Evolutionary conservation across 2,888 invertebrate genomes (phyloP), one percentile per base, ranked within the genome.

Genomic region (Bombylius discolor): DNA sequence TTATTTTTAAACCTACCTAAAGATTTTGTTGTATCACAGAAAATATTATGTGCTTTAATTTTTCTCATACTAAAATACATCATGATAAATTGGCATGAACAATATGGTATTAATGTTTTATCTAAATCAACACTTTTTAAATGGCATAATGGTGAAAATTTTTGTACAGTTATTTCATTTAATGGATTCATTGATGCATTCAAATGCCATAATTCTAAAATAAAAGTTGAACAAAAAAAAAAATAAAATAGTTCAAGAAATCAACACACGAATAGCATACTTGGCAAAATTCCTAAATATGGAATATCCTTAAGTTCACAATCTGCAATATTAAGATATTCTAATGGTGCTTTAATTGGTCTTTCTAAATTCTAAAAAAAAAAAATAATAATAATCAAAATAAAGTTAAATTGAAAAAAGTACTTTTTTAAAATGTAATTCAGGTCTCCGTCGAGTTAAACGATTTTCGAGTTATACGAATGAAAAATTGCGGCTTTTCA

Each of bases 161-260:
- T 78, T 34, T 75, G 70, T 5, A 80, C 73, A 5, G 62, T 63
- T 36, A 72, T 65, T 34, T 68, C 61, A 42, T 56, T 64, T 50
- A 86, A 71, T 0, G 74, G 72, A 67, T 85, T 85, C 50, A 72
- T 66, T 0, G 85, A 84, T 47, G 84, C 77, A 64, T 86, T 85
- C 56, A 85, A 77, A 51, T 78, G 72, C 55, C 70, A 64, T 44
- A 86, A 66, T 50, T 79, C 77, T 72, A 47, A 23, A 53, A 48
- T 1, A 42, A 11, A 42, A 11, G 1, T 23, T 23, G 11, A 42
- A 42, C 12, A 42, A 36, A 42, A 39, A 4, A 39, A n/a, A n/a
- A n/a, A 23, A 23, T 23, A 2, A 23, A 23, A 23, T 23, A 23
- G 23, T 23, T 23, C 3, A 36, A 36, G 9, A 36, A 36, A 36